Evolutionary conservation across 1,140 invertebrate species (phyloP), one percentile per base, ranked within the genome.

Genomic region (Polyergus mexicanus): DNA sequence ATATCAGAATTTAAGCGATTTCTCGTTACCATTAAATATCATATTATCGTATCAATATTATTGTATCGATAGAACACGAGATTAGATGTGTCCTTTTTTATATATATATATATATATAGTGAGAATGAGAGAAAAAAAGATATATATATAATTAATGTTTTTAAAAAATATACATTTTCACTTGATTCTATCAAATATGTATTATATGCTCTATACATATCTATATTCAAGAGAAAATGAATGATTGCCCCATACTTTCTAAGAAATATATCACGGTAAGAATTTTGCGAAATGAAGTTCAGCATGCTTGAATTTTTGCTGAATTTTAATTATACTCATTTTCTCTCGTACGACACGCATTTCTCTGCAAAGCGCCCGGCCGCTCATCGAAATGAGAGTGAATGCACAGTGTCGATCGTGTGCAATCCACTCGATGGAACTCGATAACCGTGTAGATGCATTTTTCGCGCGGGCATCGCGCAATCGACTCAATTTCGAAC

Each of bases 371-470:
- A 83, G 54, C 51, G 13, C 47, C n/a, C 44, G n/a, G 63, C 47
- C 77, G 65, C 54, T 56, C 75, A 16, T 66, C 28, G 71, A 35
- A 75, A 88, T 47, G 38, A 71, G 66, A 68, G 51, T 8, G 68
- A 28, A 51, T n/a, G 58, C 41, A n/a, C 11, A 71, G 51, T 72
- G 87, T 89, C 87, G 84, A 89, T 86, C 65, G 84, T 69, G 84
- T 69, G 84, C 88, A 89, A 89, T 89, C 88, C 88, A 78, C 87
- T 89, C 78, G 87, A 89, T 88, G 88, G 83, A 89, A 76, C 71
- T 88, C 76, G 68, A 88, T 86, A 78, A 74, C 66, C 71, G 84
- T 66, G 63, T 81, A 83, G 88, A 88, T 86, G 87, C 88, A 85
- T 89, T 89, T 84, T 63, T 77, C 87, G 76, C 75, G 71, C 32